Conservation (phyloP, 1,140 invertebrate species). For the Babylonia areolata region DNA sequence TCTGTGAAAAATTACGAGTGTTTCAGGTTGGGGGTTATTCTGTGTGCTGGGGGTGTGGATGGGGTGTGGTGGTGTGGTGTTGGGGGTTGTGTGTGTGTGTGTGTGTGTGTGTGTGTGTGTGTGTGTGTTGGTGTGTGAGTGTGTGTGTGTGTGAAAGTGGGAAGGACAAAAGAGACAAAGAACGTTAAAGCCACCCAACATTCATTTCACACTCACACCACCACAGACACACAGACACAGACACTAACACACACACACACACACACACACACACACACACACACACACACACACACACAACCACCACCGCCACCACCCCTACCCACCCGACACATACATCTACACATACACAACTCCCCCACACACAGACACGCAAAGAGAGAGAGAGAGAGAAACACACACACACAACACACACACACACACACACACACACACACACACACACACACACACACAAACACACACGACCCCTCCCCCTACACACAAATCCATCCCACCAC, state of each 20-base stretch:
- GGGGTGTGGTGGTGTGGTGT: no score
- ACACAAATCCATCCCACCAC: no score
- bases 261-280: neutral
- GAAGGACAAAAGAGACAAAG: no score
- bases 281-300: neutral
- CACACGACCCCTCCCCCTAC: no score
- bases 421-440: conserved; percentile 5
- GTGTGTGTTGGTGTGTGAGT: no score
- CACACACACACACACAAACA: conserved; percentile 5
- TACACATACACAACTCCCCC: neutral
- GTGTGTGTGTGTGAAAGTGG: no score
- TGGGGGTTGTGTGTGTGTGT: no score
- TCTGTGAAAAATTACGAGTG: neutral
- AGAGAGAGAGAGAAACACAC: neutral
- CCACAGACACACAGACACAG: neutral
- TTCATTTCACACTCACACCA: neutral
- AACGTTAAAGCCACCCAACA: neutral
- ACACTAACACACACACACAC: neutral
- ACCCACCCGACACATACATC: neutral
- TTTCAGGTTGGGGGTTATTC: no score
- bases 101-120: no score
- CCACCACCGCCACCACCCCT: no score
- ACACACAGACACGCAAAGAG: neutral
- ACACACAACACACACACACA: neutral
- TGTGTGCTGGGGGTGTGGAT: no score